phyloP scores from a whole-genome alignment of 2,797 vertebrate genomes.

The Perdix hodgsoniae region DNA sequence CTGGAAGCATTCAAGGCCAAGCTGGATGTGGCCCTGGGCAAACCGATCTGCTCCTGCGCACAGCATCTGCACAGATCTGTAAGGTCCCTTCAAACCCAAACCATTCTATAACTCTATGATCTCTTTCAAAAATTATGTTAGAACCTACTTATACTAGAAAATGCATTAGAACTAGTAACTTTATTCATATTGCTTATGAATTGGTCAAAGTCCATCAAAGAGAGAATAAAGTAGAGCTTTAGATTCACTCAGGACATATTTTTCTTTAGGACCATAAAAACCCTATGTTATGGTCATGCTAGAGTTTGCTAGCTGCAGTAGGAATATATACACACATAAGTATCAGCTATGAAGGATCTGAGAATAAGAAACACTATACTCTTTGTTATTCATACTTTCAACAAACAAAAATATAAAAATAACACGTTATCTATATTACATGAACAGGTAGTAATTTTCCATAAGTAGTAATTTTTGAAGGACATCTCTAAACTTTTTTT shows the following conservation, averaged over 20 bases:
- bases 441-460: background rate
- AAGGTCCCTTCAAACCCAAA: background rate
- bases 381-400: background rate
- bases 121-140: conserved; percentile 7
- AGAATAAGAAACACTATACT: background rate
- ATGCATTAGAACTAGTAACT: background rate
- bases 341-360: background rate
- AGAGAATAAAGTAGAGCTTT: background rate
- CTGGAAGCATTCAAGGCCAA: background rate
- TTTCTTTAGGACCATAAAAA: conserved; percentile 20
- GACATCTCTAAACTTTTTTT: background rate
- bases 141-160: no score
- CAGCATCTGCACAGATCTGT: background rate
- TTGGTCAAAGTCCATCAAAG: conserved; percentile 16
- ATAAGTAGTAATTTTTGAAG: background rate
- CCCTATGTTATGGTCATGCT: background rate
- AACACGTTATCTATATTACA: background rate
- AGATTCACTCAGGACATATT: conserved; percentile 27
- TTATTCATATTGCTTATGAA: conserved; percentile 16
- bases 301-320: background rate
- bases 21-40: background rate
- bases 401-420: background rate
- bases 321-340: background rate
- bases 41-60: background rate
- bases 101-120: background rate